Base-by-base conservation (phyloP, 2,797 vertebrate species). In the Protonibea diacanthus region DNA sequence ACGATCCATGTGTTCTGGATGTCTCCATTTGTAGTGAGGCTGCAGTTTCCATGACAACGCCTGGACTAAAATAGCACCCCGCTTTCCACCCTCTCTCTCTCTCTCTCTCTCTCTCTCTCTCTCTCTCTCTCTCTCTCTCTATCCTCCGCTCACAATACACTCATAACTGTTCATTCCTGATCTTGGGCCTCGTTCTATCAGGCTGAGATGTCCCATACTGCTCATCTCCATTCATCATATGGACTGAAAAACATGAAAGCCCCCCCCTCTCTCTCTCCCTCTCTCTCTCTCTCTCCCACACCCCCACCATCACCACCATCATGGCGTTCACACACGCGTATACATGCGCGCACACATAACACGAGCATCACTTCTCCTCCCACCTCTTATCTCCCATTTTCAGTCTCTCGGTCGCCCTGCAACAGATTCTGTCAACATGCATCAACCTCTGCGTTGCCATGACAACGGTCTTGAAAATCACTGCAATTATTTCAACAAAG, bases 11-110 rank as follows among this genome's bases (percentile, higher is more conserved):
- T 92, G 92, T 92, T 93, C 89, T 94, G 90, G 92, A 93, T 92
- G 91, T 95, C 94, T 95, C 93, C 92, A 94, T 95, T 94, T 95
- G 94, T 94, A 94, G 93, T 91, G 92, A 94, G 92, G 94, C 94
- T 94, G 94, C 94, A 95, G 95, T 96, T 95, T 95, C 95, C 94
- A 96, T 95, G 95, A 94, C 94, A 94, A 96, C 95, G 81, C 79
- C 79, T 66, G 65, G 92, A 93, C 90, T 89, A 95, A 96, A 96
- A 96, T 96, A 96, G 95, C 93, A 90, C 82, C 81, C 85, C 78
- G 29, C 80, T 86, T 78, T 78, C 62, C 82, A 67, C 68, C 49
- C 68, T 66, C 75, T 57, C 68, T 69, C 64, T 33, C 63, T 60
- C 51, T 59, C 27, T 58, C 27, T 52, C 62, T 48, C 67, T 70